Evolutionary conservation across 2,888 invertebrate genomes (phyloP), one percentile per base, ranked within the genome.

Genomic region (Meganola albula): DNA sequence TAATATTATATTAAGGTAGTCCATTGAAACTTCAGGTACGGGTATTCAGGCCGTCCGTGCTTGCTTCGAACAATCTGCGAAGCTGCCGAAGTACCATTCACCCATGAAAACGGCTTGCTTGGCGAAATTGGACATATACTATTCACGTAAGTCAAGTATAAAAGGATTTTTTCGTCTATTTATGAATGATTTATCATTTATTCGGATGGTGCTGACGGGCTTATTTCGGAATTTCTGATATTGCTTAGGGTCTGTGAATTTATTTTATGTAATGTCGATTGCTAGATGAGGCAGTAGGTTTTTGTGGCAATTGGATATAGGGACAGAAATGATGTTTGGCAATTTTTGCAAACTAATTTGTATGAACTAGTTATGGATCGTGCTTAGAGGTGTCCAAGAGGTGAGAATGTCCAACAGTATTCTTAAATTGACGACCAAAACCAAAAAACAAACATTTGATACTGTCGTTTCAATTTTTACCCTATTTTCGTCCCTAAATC

Each of bases 51-150:
- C 4, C 88, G 90, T 45, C 88, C 89, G 20, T 94, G 94, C 72
- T 68, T 94, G 50, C 75, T 94, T 44, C 88, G 92, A 52, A 89
- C 91, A 47, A 92, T 94, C 63, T 94, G 94, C 63, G 93, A 94
- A 67, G 89, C 91, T 13, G 90, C 93, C 0, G 88, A 90, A 52
- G 82, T 88, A 40, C 90, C 92, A 29, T 88, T 93, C 58, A 88
- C 85, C 48, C 87, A 90, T 59, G 89, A 90, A 53, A 90, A 91
- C 54, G 93, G 93, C 3, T 80, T 94, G 56, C 87, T 93, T 44
- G 92, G 91, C 12, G 91, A 94, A 78, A 84, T 94, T 58, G 80
- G 93, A 45, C 91, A 93, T 76, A 90, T 93, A 51, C 72, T 93
- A 60, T 88, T 94, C 65, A 92, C 92, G 90, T 93, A 80, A 90